Conservation (phyloP, 2,113 vertebrate species). For the Petaurus breviceps region DNA sequence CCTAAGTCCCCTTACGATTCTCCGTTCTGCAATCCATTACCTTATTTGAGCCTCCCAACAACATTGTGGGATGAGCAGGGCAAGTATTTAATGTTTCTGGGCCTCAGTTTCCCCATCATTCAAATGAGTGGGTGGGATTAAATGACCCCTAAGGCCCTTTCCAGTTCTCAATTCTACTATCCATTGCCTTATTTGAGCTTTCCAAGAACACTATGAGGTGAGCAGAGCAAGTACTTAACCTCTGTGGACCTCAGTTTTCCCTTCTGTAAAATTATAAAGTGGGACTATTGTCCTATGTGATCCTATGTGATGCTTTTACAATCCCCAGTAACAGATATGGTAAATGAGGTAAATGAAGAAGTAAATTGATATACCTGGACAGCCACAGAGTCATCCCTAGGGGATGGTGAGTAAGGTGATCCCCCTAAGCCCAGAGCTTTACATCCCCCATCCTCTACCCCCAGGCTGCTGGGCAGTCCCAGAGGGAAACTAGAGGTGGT, state of each 20-base stretch:
- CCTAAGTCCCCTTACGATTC: neutral
- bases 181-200: neutral
- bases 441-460: neutral
- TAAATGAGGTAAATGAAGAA: no score
- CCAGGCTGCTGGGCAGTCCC: neutral
- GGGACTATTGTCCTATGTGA: neutral
- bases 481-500: neutral
- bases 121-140: neutral
- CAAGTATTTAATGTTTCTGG: neutral
- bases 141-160: neutral
- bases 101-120: neutral
- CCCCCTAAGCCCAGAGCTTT: neutral
- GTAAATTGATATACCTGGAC: neutral
- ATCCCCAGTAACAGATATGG: neutral
- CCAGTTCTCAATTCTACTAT: neutral
- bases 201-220: neutral
- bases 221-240: neutral
- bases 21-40: neutral
- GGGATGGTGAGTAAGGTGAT: neutral
- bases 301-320: neutral
- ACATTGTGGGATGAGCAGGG: neutral
- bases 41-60: neutral
- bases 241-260: neutral
- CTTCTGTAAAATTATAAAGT: no score
- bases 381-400: neutral